A percentile compares a stretch with the other conserved stretches of the same genome.
Conservation (phyloP, 2,113 vertebrate species). For the Vombatus ursinus region DNA sequence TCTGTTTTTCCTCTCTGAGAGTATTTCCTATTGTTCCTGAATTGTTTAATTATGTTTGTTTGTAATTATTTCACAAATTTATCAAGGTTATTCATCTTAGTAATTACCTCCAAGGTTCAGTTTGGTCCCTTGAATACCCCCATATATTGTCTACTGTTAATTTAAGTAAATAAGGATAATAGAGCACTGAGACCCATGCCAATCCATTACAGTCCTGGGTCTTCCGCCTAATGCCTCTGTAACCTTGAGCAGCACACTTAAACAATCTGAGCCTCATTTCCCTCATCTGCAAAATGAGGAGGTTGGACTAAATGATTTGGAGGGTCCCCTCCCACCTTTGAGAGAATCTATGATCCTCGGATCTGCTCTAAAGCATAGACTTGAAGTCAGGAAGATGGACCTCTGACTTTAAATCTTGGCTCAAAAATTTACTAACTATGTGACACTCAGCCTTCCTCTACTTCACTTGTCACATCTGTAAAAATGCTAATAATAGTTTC, state of each 20-base stretch:
- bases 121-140: not conserved
- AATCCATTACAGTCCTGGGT: not conserved
- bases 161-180: not conserved
- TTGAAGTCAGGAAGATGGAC: not conserved
- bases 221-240: not conserved
- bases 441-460: constrained; percentile 9
- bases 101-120: not conserved
- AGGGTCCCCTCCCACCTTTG: not conserved
- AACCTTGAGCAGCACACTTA: not conserved
- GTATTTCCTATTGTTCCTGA: not conserved
- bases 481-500: not conserved
- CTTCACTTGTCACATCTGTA: constrained; percentile 10
- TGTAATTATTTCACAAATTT: not conserved
- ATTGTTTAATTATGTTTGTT: not conserved
- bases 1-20: not conserved
- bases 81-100: not conserved
- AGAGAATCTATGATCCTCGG: not conserved
- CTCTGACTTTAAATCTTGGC: not conserved
- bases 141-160: not conserved
- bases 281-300: not conserved
- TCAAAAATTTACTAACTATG: not conserved
- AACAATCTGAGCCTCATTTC: not conserved
- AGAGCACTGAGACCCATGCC: not conserved
- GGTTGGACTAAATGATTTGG: not conserved
- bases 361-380: not conserved